These are phyloP conservation scores for Seira musarum DNA, from an alignment of 2,888 invertebrate species.

Conservation along the genomic window DNA sequence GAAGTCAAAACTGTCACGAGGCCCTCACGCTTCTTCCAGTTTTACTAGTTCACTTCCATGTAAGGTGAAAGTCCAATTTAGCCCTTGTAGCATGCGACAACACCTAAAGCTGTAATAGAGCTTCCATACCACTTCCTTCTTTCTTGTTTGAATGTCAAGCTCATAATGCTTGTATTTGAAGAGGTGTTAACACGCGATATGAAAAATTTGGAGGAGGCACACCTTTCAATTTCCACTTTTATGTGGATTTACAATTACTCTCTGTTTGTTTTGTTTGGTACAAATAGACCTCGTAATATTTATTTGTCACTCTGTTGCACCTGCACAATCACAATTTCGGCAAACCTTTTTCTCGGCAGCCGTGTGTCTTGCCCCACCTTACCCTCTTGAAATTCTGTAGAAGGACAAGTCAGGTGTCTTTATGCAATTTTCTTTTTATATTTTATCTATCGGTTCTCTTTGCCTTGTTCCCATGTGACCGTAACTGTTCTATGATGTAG, in stretches of 20 bases:
- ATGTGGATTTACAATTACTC: conserved; percentile 70
- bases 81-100: too few relatives aligned
- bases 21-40: too few relatives aligned
- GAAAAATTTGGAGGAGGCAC: conserved; percentile 58
- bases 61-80: too few relatives aligned
- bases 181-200: conserved; percentile 69
- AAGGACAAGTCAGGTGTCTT: conserved; percentile 8
- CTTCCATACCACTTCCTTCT: too few relatives aligned
- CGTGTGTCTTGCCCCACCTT: neutral
- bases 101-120: too few relatives aligned
- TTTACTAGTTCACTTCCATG: too few relatives aligned
- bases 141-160: conserved; percentile 24
- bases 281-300: conserved; percentile 26
- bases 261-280: conserved; percentile 61
- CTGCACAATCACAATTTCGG: conserved; percentile 1
- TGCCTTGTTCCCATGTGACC: conserved; percentile 35
- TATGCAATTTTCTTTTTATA: conserved; percentile 1
- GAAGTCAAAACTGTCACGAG: too few relatives aligned
- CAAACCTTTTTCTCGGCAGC: conserved; percentile 4
- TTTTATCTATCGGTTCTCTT: conserved; percentile 5
- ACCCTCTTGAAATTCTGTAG: neutral
- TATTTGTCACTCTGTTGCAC: conserved; percentile 12
- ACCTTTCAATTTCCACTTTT: conserved; percentile 33
- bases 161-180: conserved; percentile 63
- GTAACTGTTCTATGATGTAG: neutral